A percentile compares a stretch with the other conserved stretches of the same genome.
Evolutionary conservation across 92 coral and sea anemone genomes (phyloP).

Genomic region (Porites rus): DNA sequence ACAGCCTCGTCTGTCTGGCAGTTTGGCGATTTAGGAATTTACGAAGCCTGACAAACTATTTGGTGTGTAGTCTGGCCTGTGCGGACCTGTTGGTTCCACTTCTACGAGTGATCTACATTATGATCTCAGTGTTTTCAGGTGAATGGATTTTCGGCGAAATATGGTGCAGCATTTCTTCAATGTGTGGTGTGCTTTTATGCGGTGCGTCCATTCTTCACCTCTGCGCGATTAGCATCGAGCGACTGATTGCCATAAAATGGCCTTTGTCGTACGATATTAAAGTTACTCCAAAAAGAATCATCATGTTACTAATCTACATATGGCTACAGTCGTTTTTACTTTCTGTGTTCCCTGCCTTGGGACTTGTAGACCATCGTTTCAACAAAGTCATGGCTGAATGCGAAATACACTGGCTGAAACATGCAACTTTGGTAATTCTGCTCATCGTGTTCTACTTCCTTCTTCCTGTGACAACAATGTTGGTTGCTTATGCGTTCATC

Average conservation of each 20-base stretch:
- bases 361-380: slow-evolving; percentile 83
- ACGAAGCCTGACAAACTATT: slow-evolving; percentile 86
- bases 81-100: slow-evolving; percentile 88
- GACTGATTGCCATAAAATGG: slow-evolving; percentile 90
- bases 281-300: slow-evolving; percentile 75
- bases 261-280: slow-evolving; percentile 75
- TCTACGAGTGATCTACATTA: slow-evolving; percentile 76
- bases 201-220: slow-evolving; percentile 95
- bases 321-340: slow-evolving; percentile 67
- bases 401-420: slow-evolving; percentile 84
- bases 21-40: slow-evolving; percentile 89
- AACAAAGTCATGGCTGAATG: slow-evolving; percentile 82
- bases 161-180: slow-evolving; percentile 89
- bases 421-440: slow-evolving; percentile 71
- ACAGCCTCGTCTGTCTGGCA: slow-evolving; percentile 85
- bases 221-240: slow-evolving; percentile 84
- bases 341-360: slow-evolving; percentile 78
- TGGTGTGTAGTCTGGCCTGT: slow-evolving; percentile 83
- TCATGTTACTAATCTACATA: slow-evolving; percentile 59
- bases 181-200: slow-evolving; percentile 89
- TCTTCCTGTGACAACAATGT: slow-evolving; percentile 73
- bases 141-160: slow-evolving; percentile 83
- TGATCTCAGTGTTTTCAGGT: slow-evolving; percentile 69
- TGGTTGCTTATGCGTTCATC: slow-evolving; percentile 77
- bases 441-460: slow-evolving; percentile 74